phyloP scores from a whole-genome alignment of 2,113 vertebrate species.

The Mormoops blainvillei region DNA sequence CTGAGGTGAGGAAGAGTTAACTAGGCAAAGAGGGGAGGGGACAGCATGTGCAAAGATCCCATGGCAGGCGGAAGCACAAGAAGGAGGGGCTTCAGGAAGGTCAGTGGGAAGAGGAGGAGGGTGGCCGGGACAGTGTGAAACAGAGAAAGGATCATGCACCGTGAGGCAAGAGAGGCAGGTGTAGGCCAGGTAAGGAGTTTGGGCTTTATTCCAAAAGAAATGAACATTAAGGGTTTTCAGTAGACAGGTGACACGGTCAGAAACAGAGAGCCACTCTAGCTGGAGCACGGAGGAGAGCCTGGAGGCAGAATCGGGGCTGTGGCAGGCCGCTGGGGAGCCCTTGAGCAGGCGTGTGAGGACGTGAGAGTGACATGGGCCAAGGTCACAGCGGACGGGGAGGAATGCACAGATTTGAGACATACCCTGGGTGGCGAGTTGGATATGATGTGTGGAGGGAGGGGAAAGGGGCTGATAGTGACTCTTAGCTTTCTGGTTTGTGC shows the following conservation, averaged over 20 bases:
- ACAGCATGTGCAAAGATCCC: background rate
- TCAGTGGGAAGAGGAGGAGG: background rate
- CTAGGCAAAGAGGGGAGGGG: background rate
- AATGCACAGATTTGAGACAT: background rate
- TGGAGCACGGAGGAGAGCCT: background rate
- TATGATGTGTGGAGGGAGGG: background rate
- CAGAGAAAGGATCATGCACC: background rate
- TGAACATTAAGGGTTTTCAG: background rate
- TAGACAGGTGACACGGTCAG: background rate
- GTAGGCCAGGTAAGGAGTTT: background rate
- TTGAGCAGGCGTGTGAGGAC: background rate
- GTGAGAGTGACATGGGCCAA: too few species aligned
- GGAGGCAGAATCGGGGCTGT: background rate
- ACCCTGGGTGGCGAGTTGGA: background rate
- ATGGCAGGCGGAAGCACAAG: background rate
- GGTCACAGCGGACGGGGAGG: background rate
- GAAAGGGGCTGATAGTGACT: background rate
- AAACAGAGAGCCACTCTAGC: background rate
- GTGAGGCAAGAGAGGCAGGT: background rate
- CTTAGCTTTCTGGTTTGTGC: background rate
- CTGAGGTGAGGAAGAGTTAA: background rate
- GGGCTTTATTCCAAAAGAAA: background rate
- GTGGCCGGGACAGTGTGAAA: background rate
- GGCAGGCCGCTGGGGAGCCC: background rate
- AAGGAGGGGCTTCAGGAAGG: background rate